These are phyloP conservation scores for Colletes collaris DNA, from an alignment of 2,888 invertebrate genomes.

Conservation along the genomic window DNA sequence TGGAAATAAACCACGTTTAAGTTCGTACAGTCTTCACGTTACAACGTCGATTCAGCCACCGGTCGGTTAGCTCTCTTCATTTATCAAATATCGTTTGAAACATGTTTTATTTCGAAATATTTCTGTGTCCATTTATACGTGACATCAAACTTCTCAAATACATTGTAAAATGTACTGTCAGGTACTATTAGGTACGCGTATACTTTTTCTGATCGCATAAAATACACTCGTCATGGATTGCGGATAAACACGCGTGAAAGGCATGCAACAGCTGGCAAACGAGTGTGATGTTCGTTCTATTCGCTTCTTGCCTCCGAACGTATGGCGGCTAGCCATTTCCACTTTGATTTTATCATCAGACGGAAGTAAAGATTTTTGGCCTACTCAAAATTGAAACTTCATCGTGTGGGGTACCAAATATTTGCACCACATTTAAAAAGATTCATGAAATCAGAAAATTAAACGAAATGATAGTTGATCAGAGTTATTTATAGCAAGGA, in stretches of 20 bases:
- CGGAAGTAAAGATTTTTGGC: background rate
- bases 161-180: background rate
- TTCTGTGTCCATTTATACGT: too few species aligned
- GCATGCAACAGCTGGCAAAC: conserved; percentile 61
- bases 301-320: conserved; percentile 30
- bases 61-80: too few species aligned
- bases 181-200: background rate
- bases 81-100: too few species aligned
- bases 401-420: too few species aligned
- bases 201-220: conserved; percentile 10
- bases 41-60: too few species aligned
- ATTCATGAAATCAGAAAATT: too few species aligned
- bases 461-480: too few species aligned
- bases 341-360: conserved; percentile 10
- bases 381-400: background rate
- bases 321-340: conserved; percentile 14
- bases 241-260: conserved; percentile 32
- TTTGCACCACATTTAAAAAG: too few species aligned
- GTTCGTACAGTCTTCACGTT: too few species aligned
- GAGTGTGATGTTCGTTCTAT: conserved; percentile 41
- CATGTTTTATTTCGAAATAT: too few species aligned
- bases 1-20: too few species aligned
- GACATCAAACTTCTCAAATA: background rate
- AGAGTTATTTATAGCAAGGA: too few species aligned
- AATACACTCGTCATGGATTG: conserved; percentile 13